A percentile compares a stretch with the other conserved stretches of the same genome.
Evolutionary conservation across 2,888 invertebrate genomes (phyloP).

Genomic region (Coremacera marginata): DNA sequence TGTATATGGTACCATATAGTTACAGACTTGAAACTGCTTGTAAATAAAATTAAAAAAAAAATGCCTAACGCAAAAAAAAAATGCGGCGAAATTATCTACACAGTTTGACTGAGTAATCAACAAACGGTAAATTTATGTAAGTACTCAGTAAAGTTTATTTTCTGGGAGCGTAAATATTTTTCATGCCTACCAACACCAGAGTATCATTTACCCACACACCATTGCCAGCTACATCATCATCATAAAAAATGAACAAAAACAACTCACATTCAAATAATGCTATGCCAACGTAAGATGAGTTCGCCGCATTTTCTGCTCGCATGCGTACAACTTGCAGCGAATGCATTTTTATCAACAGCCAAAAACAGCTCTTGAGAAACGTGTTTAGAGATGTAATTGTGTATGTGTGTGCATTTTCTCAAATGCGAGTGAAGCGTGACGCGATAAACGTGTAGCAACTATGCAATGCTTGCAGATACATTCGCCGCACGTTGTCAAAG

Average conservation of each 20-base stretch:
- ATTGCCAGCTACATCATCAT: background rate
- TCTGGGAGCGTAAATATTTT: background rate
- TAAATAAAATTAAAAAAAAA: background rate
- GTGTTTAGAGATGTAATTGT: background rate
- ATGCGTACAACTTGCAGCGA: conserved; percentile 18
- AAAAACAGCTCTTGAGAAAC: background rate
- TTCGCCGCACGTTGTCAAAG: background rate
- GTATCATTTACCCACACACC: background rate
- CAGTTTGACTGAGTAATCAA: conserved; percentile 4
- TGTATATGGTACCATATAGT: too few relatives aligned
- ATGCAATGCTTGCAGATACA: background rate
- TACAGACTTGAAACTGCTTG: background rate
- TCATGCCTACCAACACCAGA: too few relatives aligned
- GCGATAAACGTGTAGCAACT: too few relatives aligned
- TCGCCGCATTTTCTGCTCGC: conserved; percentile 11
- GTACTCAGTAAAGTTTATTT: background rate
- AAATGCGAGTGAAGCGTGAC: background rate
- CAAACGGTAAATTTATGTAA: conserved; percentile 31
- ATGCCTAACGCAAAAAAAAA: background rate
- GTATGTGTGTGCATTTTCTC: background rate
- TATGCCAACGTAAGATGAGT: background rate
- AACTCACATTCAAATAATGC: background rate
- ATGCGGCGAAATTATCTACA: conserved; percentile 9
- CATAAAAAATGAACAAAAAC: background rate
- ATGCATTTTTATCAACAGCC: conserved; percentile 22